Percentiles rank a stretch among this genome's conserved stretches.
phyloP scores from a whole-genome alignment of 2,888 invertebrate species.

The Meta bourneti region DNA sequence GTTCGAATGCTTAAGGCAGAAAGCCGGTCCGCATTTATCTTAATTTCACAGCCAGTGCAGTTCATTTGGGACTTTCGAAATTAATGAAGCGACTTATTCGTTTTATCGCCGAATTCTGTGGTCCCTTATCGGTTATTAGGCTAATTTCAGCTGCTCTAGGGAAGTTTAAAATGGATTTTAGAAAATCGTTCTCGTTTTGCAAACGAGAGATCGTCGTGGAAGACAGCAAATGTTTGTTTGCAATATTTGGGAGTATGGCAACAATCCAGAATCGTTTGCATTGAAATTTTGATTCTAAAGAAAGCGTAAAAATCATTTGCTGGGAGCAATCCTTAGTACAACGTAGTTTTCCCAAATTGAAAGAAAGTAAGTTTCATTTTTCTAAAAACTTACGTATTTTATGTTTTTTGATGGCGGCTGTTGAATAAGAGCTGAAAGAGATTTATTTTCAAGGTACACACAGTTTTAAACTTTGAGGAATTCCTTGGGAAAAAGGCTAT shows the following conservation, averaged over 20 bases:
- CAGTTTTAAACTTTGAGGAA: neutral
- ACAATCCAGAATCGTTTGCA: neutral
- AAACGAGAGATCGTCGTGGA: neutral
- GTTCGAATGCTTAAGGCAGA: too few species aligned
- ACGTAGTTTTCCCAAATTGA: too few species aligned
- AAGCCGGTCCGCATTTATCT: slow-evolving; percentile 6
- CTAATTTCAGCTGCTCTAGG: slow-evolving; percentile 27
- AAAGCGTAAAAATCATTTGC: too few species aligned
- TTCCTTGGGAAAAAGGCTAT: neutral
- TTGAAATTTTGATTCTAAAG: neutral
- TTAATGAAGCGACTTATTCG: slow-evolving; percentile 34
- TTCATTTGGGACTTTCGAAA: slow-evolving; percentile 26
- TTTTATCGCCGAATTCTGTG: slow-evolving; percentile 10
- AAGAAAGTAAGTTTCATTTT: too few species aligned
- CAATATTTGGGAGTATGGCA: neutral
- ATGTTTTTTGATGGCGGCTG: neutral
- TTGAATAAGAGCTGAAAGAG: neutral
- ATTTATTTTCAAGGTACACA: neutral
- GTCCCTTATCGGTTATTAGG: slow-evolving; percentile 53
- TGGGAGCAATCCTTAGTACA: too few species aligned
- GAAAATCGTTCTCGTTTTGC: neutral
- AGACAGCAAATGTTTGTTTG: neutral
- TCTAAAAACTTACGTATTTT: neutral
- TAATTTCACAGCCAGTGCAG: slow-evolving; percentile 18
- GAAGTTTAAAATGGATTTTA: neutral